Percentiles rank a stretch among this genome's conserved stretches.
Conservation (phyloP, 2,888 invertebrate species). For the Ochropleura leucogaster region DNA sequence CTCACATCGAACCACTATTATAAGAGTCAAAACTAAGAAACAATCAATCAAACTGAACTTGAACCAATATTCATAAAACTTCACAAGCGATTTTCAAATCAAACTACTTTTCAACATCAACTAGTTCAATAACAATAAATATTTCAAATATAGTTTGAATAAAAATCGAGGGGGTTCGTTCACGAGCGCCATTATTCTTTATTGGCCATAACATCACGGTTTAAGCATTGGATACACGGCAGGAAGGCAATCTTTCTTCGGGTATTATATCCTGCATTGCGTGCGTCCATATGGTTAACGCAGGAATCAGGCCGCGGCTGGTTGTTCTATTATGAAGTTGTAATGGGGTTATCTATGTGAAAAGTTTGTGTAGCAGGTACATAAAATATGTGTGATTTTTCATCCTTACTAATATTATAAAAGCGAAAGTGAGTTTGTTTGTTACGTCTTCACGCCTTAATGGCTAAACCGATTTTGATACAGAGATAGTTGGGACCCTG, state of each 20-base stretch:
- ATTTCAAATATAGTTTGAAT: conserved; percentile 27
- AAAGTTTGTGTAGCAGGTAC: neutral
- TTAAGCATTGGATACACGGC: conserved; percentile 15
- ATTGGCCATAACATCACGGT: conserved; percentile 41
- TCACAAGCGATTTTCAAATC: conserved; percentile 35
- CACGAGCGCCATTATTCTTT: conserved; percentile 47
- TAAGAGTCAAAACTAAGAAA: conserved; percentile 8
- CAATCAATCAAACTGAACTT: conserved; percentile 21
- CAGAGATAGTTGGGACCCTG: too few relatives aligned
- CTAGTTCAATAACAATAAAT: conserved; percentile 35
- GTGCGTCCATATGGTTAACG: conserved; percentile 70
- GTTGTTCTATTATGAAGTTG: conserved; percentile 23
- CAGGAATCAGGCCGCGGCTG: conserved; percentile 43
- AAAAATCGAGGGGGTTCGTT: conserved; percentile 26
- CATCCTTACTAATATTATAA: too few relatives aligned
- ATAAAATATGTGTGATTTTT: too few relatives aligned
- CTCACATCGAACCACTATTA: neutral
- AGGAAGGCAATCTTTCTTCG: conserved; percentile 58
- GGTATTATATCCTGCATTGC: conserved; percentile 67
- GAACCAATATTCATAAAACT: conserved; percentile 33
- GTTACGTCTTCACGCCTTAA: too few relatives aligned
- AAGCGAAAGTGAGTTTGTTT: too few relatives aligned
- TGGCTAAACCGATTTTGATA: too few relatives aligned
- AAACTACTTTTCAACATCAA: conserved; percentile 26
- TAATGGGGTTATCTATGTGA: conserved; percentile 34